Conservation (phyloP, 2,888 invertebrate species). For the Plusia festucae region DNA sequence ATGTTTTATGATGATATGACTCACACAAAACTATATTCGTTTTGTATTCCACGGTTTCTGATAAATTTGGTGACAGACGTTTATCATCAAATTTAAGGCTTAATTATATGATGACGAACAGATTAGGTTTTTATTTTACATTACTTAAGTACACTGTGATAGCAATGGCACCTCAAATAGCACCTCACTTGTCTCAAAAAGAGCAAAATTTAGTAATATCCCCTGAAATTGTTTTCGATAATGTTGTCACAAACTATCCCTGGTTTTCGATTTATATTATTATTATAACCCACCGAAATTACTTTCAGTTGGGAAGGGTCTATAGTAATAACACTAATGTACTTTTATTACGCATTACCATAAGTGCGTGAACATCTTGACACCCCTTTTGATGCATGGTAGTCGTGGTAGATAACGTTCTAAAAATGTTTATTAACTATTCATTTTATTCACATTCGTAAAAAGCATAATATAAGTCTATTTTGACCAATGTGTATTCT, state of each 20-base stretch:
- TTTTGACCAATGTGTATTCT: no score
- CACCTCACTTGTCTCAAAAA: no score
- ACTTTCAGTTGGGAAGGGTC: slow-evolving; percentile 20
- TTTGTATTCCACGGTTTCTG: no score
- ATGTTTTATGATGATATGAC: background rate
- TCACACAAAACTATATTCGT: no score
- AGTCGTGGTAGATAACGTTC: slow-evolving; percentile 17
- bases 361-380: slow-evolving; percentile 54
- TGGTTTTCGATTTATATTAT: slow-evolving; percentile 11
- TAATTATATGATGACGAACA: background rate
- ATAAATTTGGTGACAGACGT: background rate
- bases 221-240: background rate
- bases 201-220: background rate
- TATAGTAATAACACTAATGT: slow-evolving; percentile 47
- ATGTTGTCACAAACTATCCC: background rate
- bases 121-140: background rate
- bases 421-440: slow-evolving; percentile 8
- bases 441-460: background rate
- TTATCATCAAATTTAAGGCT: background rate
- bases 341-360: slow-evolving; percentile 45
- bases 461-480: background rate
- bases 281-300: slow-evolving; percentile 12
- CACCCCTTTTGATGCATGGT: slow-evolving; percentile 38
- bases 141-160: no score
- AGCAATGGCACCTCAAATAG: no score